Percentiles rank a stretch among this genome's conserved stretches.
Conservation (phyloP, 2,888 invertebrate genomes). For the Onthophagus sagittarius region DNA sequence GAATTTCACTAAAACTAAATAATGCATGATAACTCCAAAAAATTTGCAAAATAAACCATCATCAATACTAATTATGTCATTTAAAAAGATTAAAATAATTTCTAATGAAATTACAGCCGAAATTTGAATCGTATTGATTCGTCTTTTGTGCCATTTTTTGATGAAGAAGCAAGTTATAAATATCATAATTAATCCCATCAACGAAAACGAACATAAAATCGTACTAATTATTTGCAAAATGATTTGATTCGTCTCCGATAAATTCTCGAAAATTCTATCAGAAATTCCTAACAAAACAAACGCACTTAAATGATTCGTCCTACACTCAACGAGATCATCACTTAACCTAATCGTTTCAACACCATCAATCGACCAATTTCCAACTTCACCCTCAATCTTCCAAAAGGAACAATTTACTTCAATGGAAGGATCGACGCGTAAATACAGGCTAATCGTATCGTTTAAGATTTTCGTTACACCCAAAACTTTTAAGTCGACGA, state of each 20-base stretch:
- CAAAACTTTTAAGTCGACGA: background rate
- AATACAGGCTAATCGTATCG: background rate
- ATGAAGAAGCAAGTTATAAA: constrained; percentile 10
- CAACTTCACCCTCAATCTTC: constrained; percentile 14
- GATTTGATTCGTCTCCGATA: background rate
- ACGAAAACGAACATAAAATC: constrained; percentile 16
- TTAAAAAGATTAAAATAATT: constrained; percentile 10
- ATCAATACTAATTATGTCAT: background rate
- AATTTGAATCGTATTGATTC: constrained; percentile 18
- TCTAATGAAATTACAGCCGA: constrained; percentile 10
- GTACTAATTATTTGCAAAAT: background rate
- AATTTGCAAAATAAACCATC: constrained; percentile 1
- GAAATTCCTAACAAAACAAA: constrained; percentile 9
- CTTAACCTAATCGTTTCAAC: constrained; percentile 4
- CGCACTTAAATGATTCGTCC: background rate
- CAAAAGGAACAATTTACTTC: constrained; percentile 16
- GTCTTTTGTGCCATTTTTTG: constrained; percentile 17
- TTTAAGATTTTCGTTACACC: background rate
- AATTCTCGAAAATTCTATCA: background rate
- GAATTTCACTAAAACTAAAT: constrained; percentile 16
- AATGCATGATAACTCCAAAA: constrained; percentile 15
- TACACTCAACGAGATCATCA: background rate
- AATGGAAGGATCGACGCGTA: background rate
- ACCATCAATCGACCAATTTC: constrained; percentile 18
- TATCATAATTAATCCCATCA: constrained; percentile 8